phyloP scores from a whole-genome alignment of 2,888 invertebrate species.

The Horisme vitalbata region DNA sequence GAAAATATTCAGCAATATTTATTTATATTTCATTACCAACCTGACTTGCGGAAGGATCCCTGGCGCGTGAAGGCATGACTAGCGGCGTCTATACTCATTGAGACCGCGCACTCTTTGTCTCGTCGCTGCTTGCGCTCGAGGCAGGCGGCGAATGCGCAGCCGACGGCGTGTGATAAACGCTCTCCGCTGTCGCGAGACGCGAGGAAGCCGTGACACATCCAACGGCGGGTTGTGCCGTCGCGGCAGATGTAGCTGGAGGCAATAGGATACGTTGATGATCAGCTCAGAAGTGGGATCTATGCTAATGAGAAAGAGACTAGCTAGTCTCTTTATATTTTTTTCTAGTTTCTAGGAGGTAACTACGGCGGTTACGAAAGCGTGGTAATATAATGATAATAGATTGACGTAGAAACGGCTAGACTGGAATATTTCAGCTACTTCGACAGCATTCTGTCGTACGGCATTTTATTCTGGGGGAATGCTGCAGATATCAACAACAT shows the following conservation, averaged over 20 bases:
- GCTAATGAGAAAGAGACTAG: neutral
- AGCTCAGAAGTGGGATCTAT: too few species aligned
- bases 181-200: slow-evolving; percentile 98
- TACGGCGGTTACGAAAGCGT: too few species aligned
- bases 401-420: too few species aligned
- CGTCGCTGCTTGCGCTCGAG: slow-evolving; percentile 98
- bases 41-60: slow-evolving; percentile 93
- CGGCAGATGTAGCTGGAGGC: slow-evolving; percentile 96
- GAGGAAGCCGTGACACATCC: slow-evolving; percentile 99
- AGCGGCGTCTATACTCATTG: slow-evolving; percentile 95
- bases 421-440: too few species aligned
- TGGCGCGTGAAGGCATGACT: slow-evolving; percentile 96
- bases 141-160: slow-evolving; percentile 99
- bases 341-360: too few species aligned
- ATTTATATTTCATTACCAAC: slow-evolving; percentile 40
- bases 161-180: slow-evolving; percentile 98
- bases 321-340: too few species aligned
- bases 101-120: slow-evolving; percentile 97
- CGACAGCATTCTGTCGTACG: too few species aligned
- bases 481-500: too few species aligned
- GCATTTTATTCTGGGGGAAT: too few species aligned
- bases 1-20: too few species aligned
- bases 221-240: slow-evolving; percentile 98
- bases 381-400: too few species aligned
- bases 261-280: neutral